Evolutionary conservation across 2,888 invertebrate genomes (phyloP), one percentile per base, ranked within the genome.

Genomic region (Xanthorhoe designata): DNA sequence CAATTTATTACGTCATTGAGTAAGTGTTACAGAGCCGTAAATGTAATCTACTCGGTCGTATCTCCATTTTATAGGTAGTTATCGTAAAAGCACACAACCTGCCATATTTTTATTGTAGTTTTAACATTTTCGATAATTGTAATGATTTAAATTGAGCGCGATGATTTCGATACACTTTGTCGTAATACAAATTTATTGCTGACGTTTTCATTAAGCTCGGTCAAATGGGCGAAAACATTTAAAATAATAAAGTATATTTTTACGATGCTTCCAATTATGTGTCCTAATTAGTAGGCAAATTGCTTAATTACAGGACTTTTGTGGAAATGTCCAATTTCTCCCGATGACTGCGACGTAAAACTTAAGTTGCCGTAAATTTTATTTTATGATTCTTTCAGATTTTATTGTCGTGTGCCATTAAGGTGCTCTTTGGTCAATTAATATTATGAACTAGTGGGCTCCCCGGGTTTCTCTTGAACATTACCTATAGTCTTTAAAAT

Each of bases 1-100:
- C 80, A 79, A 84, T 82, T 80, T 84, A 79, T 79, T 72, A 80
- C 73, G 75, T 74, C 76, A 78, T 75, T 77, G 78, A 77, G 67
- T 73, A 70, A 76, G 75, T 75, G 75, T 77, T 78, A 70, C 72
- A 68, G 68, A 73, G 66, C 66, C 68, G 75, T 81, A 78, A 75
- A 81, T 73, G 74, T 74, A 80, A 80, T 78, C 78, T 75, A 74
- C 71, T 69, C 69, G 69, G 68, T 50, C 59, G 60, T 69, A 70
- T 69, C 58, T 66, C 51, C 32, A 59, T 66, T 70, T 69, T 70
- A 70, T 65, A 66, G 63, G 56, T 67, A 58, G 64, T 69, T 63
- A 62, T 72, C 69, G 69, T 74, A 72, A 75, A 75, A 66, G 63
- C 57, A 69, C 66, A 70, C 69, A 64, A 69, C 70, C 57, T 64